phyloP scores from a whole-genome alignment of 2,797 vertebrate species.

The Centroberyx gerrardi region DNA sequence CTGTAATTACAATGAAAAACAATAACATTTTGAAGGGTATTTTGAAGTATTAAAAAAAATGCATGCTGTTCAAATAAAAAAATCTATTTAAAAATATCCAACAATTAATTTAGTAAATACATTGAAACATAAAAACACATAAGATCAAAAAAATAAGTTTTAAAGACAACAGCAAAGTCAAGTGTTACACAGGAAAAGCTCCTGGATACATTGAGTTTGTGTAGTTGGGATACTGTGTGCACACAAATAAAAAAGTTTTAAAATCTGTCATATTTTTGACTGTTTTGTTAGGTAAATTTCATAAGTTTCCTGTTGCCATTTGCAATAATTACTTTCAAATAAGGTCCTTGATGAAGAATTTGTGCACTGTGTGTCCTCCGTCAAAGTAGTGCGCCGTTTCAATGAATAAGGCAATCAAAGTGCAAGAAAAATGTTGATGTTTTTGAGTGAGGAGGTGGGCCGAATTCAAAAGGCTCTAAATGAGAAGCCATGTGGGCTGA shows the following conservation, averaged over 20 bases:
- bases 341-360: slow-evolving; percentile 5
- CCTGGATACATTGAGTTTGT: not conserved
- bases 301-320: no score
- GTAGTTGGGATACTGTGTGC: no score
- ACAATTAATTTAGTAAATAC: slow-evolving; percentile 37
- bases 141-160: slow-evolving; percentile 32
- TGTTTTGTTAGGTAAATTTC: no score
- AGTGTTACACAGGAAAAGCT: no score
- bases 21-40: not conserved
- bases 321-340: no score
- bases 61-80: slow-evolving; percentile 40
- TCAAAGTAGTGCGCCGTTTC: slow-evolving; percentile 6
- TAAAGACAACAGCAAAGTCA: not conserved
- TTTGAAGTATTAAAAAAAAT: slow-evolving; percentile 21
- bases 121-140: slow-evolving; percentile 46
- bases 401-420: slow-evolving; percentile 75
- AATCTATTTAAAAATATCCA: slow-evolving; percentile 18
- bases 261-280: no score
- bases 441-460: not conserved
- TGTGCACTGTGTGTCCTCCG: not conserved
- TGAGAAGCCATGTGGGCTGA: not conserved
- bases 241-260: no score
- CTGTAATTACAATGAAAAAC: slow-evolving; percentile 5
- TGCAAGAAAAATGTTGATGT: slow-evolving; percentile 45
- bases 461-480: slow-evolving; percentile 13